phyloP scores from a whole-genome alignment of 2,888 invertebrate species.

The Vandiemenella viatica region DNA sequence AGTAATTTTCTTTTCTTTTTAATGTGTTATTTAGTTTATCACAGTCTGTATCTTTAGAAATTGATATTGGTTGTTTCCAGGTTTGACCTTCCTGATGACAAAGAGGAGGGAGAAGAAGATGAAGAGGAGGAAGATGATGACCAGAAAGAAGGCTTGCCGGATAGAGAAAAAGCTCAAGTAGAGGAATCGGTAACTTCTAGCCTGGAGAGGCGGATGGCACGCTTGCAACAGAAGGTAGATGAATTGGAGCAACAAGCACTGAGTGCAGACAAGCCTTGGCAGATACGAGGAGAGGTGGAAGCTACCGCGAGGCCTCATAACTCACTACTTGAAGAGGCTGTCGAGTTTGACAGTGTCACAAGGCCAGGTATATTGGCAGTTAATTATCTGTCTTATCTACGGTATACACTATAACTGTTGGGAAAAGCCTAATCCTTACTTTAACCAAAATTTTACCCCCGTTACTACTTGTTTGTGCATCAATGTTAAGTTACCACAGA shows the following conservation, averaged over 20 bases:
- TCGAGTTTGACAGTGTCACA: constrained; percentile 74
- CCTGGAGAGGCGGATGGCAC: constrained; percentile 59
- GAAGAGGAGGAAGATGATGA: constrained; percentile 14
- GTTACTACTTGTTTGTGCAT: no score
- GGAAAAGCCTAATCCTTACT: no score
- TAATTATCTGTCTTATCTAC: no score
- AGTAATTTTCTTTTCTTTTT: no score
- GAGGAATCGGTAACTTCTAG: constrained; percentile 37
- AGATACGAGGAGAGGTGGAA: constrained; percentile 77
- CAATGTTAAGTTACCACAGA: no score
- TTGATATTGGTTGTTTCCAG: no score
- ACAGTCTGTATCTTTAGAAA: no score
- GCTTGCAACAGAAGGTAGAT: constrained; percentile 50
- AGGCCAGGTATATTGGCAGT: constrained; percentile 49
- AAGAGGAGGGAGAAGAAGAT: constrained; percentile 12
- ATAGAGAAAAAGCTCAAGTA: constrained; percentile 15
- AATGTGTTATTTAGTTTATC: no score
- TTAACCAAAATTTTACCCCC: no score
- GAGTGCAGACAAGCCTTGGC: constrained; percentile 84
- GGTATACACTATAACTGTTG: no score
- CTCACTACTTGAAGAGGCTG: constrained; percentile 78
- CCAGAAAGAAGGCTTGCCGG: constrained; percentile 17
- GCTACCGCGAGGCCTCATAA: constrained; percentile 72
- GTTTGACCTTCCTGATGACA: no score
- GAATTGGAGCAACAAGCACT: constrained; percentile 57